Evolutionary conservation across 1,140 invertebrate genomes (phyloP).

Genomic region (Aethina tumida): DNA sequence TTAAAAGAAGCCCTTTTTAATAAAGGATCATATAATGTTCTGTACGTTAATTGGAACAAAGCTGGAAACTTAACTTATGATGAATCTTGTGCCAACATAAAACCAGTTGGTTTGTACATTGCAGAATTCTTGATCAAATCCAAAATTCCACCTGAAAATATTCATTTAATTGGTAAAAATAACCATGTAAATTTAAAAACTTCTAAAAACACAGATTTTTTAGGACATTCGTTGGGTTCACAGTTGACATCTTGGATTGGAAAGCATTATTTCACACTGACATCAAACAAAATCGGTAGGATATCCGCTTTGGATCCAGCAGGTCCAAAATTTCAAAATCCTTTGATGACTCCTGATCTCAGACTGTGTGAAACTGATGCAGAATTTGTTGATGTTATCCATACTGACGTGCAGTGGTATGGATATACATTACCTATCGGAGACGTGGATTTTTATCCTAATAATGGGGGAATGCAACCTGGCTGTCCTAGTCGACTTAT

Average conservation of each 20-base stretch:
- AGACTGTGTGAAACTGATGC: constrained; percentile 68
- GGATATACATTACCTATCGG: constrained; percentile 58
- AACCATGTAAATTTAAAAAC: not conserved
- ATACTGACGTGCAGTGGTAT: constrained; percentile 50
- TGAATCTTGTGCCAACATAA: constrained; percentile 16
- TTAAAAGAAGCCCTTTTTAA: constrained; percentile 38
- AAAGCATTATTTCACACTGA: constrained; percentile 31
- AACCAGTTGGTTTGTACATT: constrained; percentile 19
- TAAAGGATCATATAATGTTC: constrained; percentile 47
- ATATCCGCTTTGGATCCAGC: constrained; percentile 56
- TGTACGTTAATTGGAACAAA: constrained; percentile 44
- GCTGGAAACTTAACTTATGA: constrained; percentile 14
- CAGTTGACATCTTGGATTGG: constrained; percentile 65
- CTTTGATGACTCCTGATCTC: constrained; percentile 39
- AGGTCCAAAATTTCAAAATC: constrained; percentile 50
- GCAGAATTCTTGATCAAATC: constrained; percentile 17
- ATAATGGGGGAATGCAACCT: constrained; percentile 46
- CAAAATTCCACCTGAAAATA: constrained; percentile 11
- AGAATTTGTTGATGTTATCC: constrained; percentile 79
- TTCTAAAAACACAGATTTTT: constrained; percentile 43
- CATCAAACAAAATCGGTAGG: constrained; percentile 33
- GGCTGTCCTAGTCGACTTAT: too few relatives aligned
- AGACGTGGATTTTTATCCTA: constrained; percentile 36
- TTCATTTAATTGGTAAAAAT: constrained; percentile 21
- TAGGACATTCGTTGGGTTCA: constrained; percentile 67